Percentiles rank a stretch among this genome's conserved stretches.
Evolutionary conservation across 2,888 invertebrate genomes (phyloP).

Genomic region (Ophioninae sp.): DNA sequence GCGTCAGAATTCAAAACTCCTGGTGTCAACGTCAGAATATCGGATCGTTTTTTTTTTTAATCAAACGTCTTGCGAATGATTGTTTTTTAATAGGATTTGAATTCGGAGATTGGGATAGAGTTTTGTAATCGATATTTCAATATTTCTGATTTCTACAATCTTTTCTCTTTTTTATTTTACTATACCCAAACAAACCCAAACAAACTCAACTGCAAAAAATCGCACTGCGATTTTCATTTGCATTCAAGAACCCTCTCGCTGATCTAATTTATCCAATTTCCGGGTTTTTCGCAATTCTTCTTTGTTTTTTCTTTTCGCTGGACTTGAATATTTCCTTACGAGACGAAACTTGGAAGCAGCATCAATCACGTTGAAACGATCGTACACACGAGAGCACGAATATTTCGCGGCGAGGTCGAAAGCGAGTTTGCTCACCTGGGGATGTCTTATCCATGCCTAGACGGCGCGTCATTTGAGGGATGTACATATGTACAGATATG

Average conservation of each 20-base stretch:
- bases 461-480: not conserved
- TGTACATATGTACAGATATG: slow-evolving; percentile 3
- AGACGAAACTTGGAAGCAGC: not conserved
- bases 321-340: not conserved
- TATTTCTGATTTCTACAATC: not conserved
- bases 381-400: not conserved
- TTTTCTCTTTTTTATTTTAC: no score
- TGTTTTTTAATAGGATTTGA: not conserved
- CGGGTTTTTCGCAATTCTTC: not conserved
- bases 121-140: not conserved
- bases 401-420: not conserved
- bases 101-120: not conserved
- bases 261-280: not conserved
- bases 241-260: no score
- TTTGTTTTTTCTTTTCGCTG: not conserved
- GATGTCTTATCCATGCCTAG: not conserved
- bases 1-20: not conserved
- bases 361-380: not conserved
- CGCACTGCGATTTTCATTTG: no score
- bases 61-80: not conserved
- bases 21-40: no score
- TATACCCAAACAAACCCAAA: no score
- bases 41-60: not conserved
- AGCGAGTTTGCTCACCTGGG: not conserved
- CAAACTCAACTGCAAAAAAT: no score